A percentile compares a stretch with the other conserved stretches of the same genome.
phyloP scores from a whole-genome alignment of 1,140 invertebrate species.

The Aphelinus certus region DNA sequence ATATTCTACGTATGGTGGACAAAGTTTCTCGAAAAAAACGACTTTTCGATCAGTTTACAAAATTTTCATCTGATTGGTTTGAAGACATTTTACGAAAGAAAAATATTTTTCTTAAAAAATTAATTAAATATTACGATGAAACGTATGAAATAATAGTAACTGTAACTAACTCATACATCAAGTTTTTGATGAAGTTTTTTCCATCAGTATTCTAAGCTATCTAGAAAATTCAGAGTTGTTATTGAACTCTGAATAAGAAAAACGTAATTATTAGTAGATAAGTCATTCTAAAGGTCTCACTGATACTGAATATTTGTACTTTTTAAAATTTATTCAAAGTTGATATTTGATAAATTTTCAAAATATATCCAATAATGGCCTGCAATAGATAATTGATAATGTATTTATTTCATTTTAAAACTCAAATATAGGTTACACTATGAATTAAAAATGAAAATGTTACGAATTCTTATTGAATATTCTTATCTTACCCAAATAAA shows the following conservation, averaged over 20 bases:
- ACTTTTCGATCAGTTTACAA: too few species aligned
- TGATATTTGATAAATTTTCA: background rate
- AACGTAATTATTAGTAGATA: too few species aligned
- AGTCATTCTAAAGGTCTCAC: too few species aligned
- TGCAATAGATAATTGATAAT: background rate
- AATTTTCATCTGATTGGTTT: background rate
- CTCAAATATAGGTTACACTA: background rate
- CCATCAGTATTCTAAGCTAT: background rate
- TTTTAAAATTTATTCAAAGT: background rate
- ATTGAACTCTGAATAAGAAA: background rate
- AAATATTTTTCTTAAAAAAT: conserved; percentile 29
- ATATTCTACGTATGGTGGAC: conserved; percentile 13
- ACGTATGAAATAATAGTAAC: background rate
- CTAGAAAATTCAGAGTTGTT: background rate
- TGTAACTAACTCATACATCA: background rate
- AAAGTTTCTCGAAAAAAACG: conserved; percentile 14
- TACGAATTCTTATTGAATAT: too few species aligned
- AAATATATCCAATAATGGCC: background rate
- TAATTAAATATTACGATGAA: background rate
- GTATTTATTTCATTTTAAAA: conserved; percentile 16
- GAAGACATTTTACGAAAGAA: conserved; percentile 3
- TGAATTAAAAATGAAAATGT: too few species aligned
- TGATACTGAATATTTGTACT: background rate
- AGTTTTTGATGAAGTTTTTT: conserved; percentile 22
- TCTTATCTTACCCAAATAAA: too few species aligned